Evolutionary conservation across 2,797 vertebrate species (phyloP).

Genomic region (Anabacerthia variegaticeps): DNA sequence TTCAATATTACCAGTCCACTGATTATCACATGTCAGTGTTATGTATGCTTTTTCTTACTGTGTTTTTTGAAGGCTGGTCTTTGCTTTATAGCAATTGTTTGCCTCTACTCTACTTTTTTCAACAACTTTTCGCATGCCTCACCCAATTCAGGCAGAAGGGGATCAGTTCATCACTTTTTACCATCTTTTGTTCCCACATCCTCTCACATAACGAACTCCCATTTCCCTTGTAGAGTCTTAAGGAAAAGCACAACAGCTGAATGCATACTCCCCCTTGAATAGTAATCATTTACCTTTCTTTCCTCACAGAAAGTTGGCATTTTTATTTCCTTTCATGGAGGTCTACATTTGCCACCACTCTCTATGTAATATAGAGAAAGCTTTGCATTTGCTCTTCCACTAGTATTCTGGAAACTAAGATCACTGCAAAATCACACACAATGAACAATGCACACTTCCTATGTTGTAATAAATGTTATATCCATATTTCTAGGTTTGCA

Average conservation of each 20-base stretch:
- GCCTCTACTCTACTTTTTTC: background rate
- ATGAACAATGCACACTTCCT: background rate
- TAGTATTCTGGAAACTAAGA: background rate
- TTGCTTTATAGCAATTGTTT: background rate
- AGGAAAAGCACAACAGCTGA: background rate
- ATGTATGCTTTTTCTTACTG: background rate
- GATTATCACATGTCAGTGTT: background rate
- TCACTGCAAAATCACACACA: background rate
- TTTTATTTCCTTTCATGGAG: background rate
- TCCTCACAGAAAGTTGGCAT: background rate
- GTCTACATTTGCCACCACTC: background rate
- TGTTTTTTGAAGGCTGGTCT: background rate
- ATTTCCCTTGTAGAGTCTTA: background rate
- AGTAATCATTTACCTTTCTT: background rate
- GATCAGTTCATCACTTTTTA: background rate
- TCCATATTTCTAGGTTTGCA: rapidly evolving
- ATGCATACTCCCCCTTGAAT: background rate
- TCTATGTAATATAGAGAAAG: background rate
- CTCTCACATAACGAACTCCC: background rate
- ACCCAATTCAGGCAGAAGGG: background rate
- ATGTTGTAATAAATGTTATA: background rate
- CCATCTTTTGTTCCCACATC: background rate
- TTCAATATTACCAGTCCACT: background rate
- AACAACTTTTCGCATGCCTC: background rate
- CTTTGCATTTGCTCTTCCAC: background rate